Evolutionary conservation across 2,888 invertebrate species (phyloP), one percentile per base, ranked within the genome.

Genomic region (Protophormia terraenovae): DNA sequence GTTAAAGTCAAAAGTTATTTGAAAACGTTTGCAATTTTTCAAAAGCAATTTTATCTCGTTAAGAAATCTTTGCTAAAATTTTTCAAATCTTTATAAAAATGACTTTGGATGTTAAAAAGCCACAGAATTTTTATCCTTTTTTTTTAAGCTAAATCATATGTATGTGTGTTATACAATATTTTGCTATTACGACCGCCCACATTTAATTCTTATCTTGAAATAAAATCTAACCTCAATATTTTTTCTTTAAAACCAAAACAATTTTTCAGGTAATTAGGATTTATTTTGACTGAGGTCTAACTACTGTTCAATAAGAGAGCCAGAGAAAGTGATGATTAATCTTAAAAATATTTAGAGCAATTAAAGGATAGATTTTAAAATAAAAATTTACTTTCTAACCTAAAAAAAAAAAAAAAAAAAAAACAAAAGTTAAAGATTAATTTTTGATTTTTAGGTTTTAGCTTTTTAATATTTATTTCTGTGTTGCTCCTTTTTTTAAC

Each of bases 321-420:
- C 3, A 16, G 47, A 45, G 12, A 22, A 45, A 77, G 38, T 53
- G 35, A 6, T 12, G 22, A 22, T 60, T n/a, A n/a, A n/a, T n/a
- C n/a, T n/a, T n/a, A n/a, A n/a, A n/a, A 1, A 1, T n/a, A 22
- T 27, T 58, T 10, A 55, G 0, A 45, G 22, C 14, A 73, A 50
- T 35, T 38, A 22, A 35, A 24, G 27, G 35, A 12, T 41, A 10
- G 27, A 22, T 29, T 19, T 47, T 19, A 19, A 19, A 79, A 38
- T 27, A 41, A 55, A 67, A 60, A 75, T 75, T 81, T 67, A 81
- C 60, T 45, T 81, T 81, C 75, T 41, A 73, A 81, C 75, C 35
- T 69, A 62, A 50, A 60, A 8, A 16, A 24, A 4, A 7, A 55
- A 27, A 38, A n/a, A 14, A 50, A 60, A 41, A 62, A 75, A 38